Evolutionary conservation across 1,140 invertebrate genomes (phyloP), one percentile per base, ranked within the genome.

Genomic region (Prorops nasuta): DNA sequence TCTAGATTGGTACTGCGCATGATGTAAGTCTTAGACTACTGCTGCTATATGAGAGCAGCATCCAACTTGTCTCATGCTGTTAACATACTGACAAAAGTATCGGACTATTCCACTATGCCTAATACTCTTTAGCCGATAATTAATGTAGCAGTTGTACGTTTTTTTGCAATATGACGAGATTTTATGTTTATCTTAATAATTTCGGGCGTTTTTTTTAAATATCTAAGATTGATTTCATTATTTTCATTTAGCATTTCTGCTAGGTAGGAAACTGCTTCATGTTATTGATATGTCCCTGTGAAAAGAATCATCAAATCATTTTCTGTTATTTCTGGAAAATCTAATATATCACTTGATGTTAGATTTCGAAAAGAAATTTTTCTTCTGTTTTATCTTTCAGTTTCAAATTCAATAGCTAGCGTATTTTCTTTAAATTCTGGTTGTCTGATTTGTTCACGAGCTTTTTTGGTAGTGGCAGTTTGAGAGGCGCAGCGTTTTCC

Each of bases 321-420:
- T 45, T 45, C 43, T 6, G 31, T 45, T 9, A 45, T 32, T 22
- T 35, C 43, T 10, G 43, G 43, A 36, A 45, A 45, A 36, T 45
- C 43, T 3, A 35, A 15, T 2, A 35, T 12, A 34, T 45, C 43
- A 14, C 2, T 18, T 34, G 43, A 45, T 45, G 43, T 20, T 3
- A 45, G 10, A 12, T 16, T 9, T 8, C 18, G 3, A 45, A 35
- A 45, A 12, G 16, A 31, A 17, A 36, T n/a, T 20, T 45, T 36
- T 45, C 31, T 10, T 19, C 43, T 1, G 8, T 15, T 17, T 17
- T 31, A 45, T 19, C 18, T 4, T 1, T 20, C n/a, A 4, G 8
- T 34, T 15, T 45, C 43, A 3, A 36, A 22, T 12, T 45, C 43
- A 19, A 32, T n/a, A 16, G 39, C 38, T 40, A 31, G 31, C 14